Conservation (phyloP, 2,797 vertebrate genomes). For the Carapus acus region DNA sequence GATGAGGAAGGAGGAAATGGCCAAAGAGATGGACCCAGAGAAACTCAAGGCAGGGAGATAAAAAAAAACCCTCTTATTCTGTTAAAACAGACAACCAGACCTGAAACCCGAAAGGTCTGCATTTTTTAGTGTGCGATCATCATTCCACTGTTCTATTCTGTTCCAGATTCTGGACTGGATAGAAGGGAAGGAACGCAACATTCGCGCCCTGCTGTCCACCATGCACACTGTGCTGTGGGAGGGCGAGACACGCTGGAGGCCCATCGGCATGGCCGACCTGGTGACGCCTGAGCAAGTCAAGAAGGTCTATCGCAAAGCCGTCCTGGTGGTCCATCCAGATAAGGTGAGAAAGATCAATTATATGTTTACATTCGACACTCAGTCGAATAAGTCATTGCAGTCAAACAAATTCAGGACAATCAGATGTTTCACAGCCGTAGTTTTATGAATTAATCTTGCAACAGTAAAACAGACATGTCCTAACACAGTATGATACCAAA, state of each 20-base stretch:
- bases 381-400: too few relatives aligned
- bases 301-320: slow-evolving; percentile 92
- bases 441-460: too few relatives aligned
- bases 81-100: too few relatives aligned
- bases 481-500: slow-evolving; percentile 36
- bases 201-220: slow-evolving; percentile 92
- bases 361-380: too few relatives aligned
- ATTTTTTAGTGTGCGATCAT: too few relatives aligned
- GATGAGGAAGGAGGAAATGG: slow-evolving; percentile 99
- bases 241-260: slow-evolving; percentile 95
- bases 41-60: slow-evolving; percentile 91
- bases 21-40: slow-evolving; percentile 98
- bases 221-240: slow-evolving; percentile 98
- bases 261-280: slow-evolving; percentile 94
- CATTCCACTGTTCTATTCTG: slow-evolving; percentile 30
- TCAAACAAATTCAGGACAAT: too few relatives aligned
- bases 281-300: slow-evolving; percentile 98
- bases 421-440: too few relatives aligned
- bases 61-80: slow-evolving; percentile 2
- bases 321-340: slow-evolving; percentile 95
- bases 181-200: slow-evolving; percentile 97
- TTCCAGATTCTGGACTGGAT: slow-evolving; percentile 96
- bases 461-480: slow-evolving; percentile 33
- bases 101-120: too few relatives aligned
- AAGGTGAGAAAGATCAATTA: slow-evolving; percentile 75